Conservation (phyloP, 2,113 vertebrate species). For the Macquaria ambigua region DNA sequence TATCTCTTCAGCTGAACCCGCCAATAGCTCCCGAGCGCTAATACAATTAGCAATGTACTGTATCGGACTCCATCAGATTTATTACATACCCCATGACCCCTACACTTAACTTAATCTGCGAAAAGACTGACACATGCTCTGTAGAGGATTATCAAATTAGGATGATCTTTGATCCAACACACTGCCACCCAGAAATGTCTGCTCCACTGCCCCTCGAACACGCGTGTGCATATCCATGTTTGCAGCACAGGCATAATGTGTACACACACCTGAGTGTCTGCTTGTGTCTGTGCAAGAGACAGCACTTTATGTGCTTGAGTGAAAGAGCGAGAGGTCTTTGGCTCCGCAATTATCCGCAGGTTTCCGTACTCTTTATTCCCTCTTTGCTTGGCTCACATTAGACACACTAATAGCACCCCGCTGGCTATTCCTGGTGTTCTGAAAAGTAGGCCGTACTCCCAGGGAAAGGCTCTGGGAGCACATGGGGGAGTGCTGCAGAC, state of each 20-base stretch:
- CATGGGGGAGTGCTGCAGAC: constrained; percentile 63
- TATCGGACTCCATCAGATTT: constrained; percentile 36
- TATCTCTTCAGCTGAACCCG: constrained; percentile 22
- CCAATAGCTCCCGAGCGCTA: constrained; percentile 19
- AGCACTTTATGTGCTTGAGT: constrained; percentile 27
- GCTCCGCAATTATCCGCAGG: constrained; percentile 72
- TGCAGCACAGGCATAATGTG: background rate
- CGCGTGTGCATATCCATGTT: background rate
- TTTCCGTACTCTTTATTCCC: constrained; percentile 79
- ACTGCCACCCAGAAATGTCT: constrained; percentile 29
- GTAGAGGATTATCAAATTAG: constrained; percentile 71
- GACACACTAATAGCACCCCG: constrained; percentile 76
- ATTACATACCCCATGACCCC: constrained; percentile 46
- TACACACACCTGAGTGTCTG: constrained; percentile 14
- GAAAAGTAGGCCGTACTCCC: constrained; percentile 83
- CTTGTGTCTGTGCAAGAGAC: constrained; percentile 19
- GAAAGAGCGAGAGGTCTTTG: constrained; percentile 63
- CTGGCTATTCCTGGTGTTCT: constrained; percentile 84
- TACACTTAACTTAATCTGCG: constrained; percentile 37
- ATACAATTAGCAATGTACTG: constrained; percentile 29
- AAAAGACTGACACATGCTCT: constrained; percentile 49
- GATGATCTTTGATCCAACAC: constrained; percentile 52
- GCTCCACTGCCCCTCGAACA: background rate
- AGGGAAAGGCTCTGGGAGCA: constrained; percentile 76
- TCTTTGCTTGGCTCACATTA: constrained; percentile 81